phyloP scores from a whole-genome alignment of 2,888 invertebrate genomes.

The Eledona agricola region DNA sequence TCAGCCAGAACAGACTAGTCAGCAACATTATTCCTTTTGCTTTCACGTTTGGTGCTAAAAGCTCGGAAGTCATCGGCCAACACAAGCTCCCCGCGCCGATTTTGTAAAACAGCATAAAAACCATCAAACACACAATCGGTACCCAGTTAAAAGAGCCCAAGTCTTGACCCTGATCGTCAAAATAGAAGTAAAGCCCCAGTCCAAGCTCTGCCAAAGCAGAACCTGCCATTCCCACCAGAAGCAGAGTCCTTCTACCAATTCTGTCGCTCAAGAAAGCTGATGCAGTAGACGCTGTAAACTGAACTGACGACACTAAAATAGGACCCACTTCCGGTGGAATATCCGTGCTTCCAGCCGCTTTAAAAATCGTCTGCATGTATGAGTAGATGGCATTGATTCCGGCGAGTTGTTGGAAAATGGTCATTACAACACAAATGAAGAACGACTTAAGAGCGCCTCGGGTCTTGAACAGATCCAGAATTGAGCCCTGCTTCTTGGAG shows the following conservation, averaged over 20 bases:
- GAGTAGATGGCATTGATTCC: conserved; percentile 2
- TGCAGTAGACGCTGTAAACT: background rate
- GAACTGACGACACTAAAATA: background rate
- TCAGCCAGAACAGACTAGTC: conserved; percentile 77
- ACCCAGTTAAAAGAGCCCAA: conserved; percentile 60
- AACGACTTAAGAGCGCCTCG: conserved; percentile 1
- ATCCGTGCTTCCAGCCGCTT: background rate
- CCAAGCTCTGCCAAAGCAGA: background rate
- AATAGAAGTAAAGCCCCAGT: conserved; percentile 12
- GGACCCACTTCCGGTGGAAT: conserved; percentile 1
- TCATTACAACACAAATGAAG: background rate
- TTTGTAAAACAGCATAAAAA: conserved; percentile 77
- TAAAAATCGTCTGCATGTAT: conserved; percentile 8
- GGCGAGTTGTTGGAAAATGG: conserved; percentile 1
- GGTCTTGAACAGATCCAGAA: conserved; percentile 1
- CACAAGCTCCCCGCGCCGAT: conserved; percentile 73
- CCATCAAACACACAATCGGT: conserved; percentile 61
- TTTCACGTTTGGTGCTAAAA: conserved; percentile 81
- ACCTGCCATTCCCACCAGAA: background rate
- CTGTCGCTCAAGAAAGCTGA: conserved; percentile 1
- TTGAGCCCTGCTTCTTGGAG: background rate
- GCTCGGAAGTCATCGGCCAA: conserved; percentile 74
- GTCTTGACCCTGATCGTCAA: conserved; percentile 66
- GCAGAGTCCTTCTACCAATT: conserved; percentile 4
- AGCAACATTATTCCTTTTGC: conserved; percentile 64